phyloP scores from a whole-genome alignment of 1,140 invertebrate species.

The Camponotus vicinus region DNA sequence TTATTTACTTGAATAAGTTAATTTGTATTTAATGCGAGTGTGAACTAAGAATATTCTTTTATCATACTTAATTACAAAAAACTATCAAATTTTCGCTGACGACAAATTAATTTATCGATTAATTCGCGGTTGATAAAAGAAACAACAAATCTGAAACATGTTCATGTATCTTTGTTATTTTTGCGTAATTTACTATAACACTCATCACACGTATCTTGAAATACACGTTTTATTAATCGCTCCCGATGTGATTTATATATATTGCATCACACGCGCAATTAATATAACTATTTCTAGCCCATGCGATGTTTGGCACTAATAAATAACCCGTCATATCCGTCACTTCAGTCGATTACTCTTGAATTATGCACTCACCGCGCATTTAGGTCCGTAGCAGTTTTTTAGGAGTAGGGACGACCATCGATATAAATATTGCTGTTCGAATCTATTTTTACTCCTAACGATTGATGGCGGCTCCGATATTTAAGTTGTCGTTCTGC shows the following conservation, averaged over 20 bases:
- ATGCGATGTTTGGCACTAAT: slow-evolving; percentile 20
- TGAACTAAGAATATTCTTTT: neutral
- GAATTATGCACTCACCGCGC: slow-evolving; percentile 29
- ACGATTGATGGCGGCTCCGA: slow-evolving; percentile 5
- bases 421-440: neutral
- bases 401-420: neutral
- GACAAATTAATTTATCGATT: neutral
- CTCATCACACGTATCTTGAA: neutral
- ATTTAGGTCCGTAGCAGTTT: neutral
- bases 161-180: neutral
- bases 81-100: neutral
- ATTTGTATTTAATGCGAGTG: neutral
- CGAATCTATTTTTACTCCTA: slow-evolving; percentile 34
- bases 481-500: neutral
- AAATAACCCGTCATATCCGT: slow-evolving; percentile 18
- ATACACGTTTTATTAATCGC: slow-evolving; percentile 4
- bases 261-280: slow-evolving; percentile 13
- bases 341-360: slow-evolving; percentile 25
- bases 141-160: neutral
- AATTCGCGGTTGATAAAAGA: neutral
- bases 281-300: slow-evolving; percentile 17
- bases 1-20: neutral
- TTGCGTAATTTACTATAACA: neutral
- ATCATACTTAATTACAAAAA: neutral
- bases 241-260: slow-evolving; percentile 22